Evolutionary conservation across 2,888 invertebrate species (phyloP), one percentile per base, ranked within the genome.

Genomic region (Lysandra bellargus): DNA sequence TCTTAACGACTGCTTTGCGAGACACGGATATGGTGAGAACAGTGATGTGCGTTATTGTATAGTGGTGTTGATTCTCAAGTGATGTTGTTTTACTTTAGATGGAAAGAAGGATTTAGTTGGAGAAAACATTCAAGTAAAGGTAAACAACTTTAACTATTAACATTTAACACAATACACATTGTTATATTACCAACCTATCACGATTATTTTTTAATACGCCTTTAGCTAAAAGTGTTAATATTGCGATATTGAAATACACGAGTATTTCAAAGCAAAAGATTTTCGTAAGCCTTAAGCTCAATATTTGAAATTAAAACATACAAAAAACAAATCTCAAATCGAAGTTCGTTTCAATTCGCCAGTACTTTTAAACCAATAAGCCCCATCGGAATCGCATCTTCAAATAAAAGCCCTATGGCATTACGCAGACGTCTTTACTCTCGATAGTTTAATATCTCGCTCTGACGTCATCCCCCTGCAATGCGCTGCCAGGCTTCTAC

Each of bases 401-500:
- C 79, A 79, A 79, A 79, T 79, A 79, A 79, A 79, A 74, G 74
- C 61, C 75, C 74, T 44, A 61, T 75, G 60, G 30, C 40, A 60
- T 74, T 61, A 75, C 73, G 78, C 49, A 79, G 79, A 79, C 79
- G 75, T 79, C 79, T 79, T 79, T 61, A 33, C 79, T 75, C 79
- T 79, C n/a, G 79, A 81, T 81, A 80, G 82, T 81, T 82, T 83
- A 82, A 83, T 83, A 83, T 82, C 81, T 82, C 82, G 87, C 83
- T 84, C 80, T 82, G 82, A 83, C 83, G 82, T 81, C 80, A 83
- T 80, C 79, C 80, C 80, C 86, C 83, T 81, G 84, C 84, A 84
- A 80, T 84, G 84, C 83, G 82, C 82, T 82, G 80, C 78, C 80
- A 82, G 80, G 81, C 81, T 82, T 81, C 80, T 82, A 80, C 83